Conservation (phyloP, 2,113 vertebrate species). For the Planiliza haematocheilus region DNA sequence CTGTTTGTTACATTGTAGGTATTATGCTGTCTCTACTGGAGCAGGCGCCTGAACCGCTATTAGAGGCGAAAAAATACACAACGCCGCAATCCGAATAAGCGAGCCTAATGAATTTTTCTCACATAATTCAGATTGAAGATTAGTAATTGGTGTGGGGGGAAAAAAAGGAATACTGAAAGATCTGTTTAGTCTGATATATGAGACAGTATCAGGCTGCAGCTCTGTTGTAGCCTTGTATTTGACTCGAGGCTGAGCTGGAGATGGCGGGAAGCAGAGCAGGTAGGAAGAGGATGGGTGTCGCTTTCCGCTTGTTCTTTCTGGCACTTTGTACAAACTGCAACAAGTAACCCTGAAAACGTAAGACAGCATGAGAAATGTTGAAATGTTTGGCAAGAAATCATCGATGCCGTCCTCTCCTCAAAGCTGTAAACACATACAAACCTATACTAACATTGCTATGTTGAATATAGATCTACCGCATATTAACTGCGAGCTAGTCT, state of each 20-base stretch:
- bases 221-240: not conserved
- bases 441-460: too few species aligned
- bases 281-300: too few species aligned
- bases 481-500: too few species aligned
- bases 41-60: slow-evolving; percentile 16
- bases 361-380: too few species aligned
- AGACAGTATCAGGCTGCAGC: not conserved
- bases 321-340: too few species aligned
- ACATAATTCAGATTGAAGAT: slow-evolving; percentile 9
- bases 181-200: not conserved
- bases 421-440: too few species aligned
- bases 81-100: slow-evolving; percentile 1
- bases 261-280: not conserved
- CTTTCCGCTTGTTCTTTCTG: too few species aligned
- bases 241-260: not conserved
- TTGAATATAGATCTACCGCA: too few species aligned
- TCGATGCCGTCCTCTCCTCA: too few species aligned
- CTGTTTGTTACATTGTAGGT: slow-evolving; percentile 65
- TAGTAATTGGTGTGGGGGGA: not conserved
- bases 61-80: slow-evolving; percentile 20
- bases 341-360: too few species aligned
- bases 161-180: not conserved
- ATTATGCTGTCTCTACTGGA: slow-evolving; percentile 35
- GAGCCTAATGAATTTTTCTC: slow-evolving; percentile 29
- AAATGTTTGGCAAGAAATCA: too few species aligned